Evolutionary conservation across 1,140 invertebrate genomes (phyloP), one percentile per base, ranked within the genome.

Genomic region (Zeugodacus cucurbitae): DNA sequence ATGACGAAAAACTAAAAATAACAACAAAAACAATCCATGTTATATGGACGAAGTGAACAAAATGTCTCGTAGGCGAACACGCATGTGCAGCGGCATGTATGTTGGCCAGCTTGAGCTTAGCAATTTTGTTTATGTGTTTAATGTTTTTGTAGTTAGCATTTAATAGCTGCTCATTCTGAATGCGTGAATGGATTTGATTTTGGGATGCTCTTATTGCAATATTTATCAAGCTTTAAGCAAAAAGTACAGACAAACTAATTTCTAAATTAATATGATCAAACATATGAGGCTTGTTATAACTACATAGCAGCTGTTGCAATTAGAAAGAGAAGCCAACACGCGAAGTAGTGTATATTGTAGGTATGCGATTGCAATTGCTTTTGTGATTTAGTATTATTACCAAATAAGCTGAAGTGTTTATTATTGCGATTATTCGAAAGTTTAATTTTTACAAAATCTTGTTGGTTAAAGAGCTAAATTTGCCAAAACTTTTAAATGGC

Each of bases 121-220:
- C 67, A 8, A 41, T 22, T 74, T 37, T 70, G 14, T 70, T 70
- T 74, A 41, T 17, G 67, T 74, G 17, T 41, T 74, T 74, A 41
- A 74, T 74, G 67, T 34, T 2, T 74, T 74, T 74, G 34, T 22
- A 37, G 67, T 74, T n/a, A 74, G 34, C 67, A 41, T 74, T 74
- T 74, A 32, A 74, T 74, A 74, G 67, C 41, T 74, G 32, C 5
- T 20, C 67, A 74, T 41, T 82, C 41, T 44, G 41, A 54, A 82
- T 48, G 74, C n/a, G 74, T 82, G 41, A 82, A 82, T 82, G 74
- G 74, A 29, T 82, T 82, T 48, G 48, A 14, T 82, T 20, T 82
- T 48, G 32, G 2, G 10, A 37, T 48, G 48, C 11, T 48, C 44
- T 48, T 82, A 17, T 41, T 74, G 26, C 26, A 37, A 8, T n/a